phyloP scores from a whole-genome alignment of 2,797 vertebrate genomes.

The Trachurus trachurus region DNA sequence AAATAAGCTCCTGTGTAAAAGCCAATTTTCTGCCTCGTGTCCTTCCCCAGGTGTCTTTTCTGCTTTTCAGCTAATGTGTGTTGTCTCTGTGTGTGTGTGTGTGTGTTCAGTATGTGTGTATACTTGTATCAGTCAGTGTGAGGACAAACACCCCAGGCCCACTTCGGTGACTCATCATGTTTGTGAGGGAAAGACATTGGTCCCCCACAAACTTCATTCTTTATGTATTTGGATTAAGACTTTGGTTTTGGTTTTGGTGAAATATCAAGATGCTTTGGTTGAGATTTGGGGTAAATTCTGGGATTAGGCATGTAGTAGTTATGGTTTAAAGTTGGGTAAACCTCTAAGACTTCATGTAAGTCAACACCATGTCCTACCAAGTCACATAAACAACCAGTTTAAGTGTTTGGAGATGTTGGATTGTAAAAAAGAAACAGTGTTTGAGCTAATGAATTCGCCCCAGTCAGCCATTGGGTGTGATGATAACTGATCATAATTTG shows the following conservation, averaged over 20 bases:
- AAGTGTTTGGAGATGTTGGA: not conserved
- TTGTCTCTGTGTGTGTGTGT: not conserved
- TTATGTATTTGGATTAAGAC: slow-evolving; percentile 10
- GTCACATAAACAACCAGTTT: slow-evolving; percentile 19
- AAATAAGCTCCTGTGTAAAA: slow-evolving; percentile 28
- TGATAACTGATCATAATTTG: not conserved
- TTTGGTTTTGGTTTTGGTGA: slow-evolving; percentile 13
- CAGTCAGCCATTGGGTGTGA: not conserved
- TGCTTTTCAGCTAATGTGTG: not conserved
- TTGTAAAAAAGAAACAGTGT: not conserved
- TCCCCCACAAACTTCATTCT: slow-evolving; percentile 11
- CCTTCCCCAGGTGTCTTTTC: slow-evolving; percentile 13
- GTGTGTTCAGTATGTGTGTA: not conserved
- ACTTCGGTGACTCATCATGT: not conserved
- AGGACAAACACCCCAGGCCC: not conserved
- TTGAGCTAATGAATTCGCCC: not conserved
- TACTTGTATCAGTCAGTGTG: not conserved
- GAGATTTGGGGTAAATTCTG: slow-evolving; percentile 12
- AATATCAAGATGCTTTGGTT: slow-evolving; percentile 19
- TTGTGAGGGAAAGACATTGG: not conserved
- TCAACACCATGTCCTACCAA: not conserved
- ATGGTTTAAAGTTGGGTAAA: slow-evolving; percentile 7
- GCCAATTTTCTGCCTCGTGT: slow-evolving; percentile 32
- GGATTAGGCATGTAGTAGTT: slow-evolving; percentile 12
- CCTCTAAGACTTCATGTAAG: not conserved